Evolutionary conservation across 2,888 invertebrate species (phyloP).

Genomic region (Craniophora ligustri): DNA sequence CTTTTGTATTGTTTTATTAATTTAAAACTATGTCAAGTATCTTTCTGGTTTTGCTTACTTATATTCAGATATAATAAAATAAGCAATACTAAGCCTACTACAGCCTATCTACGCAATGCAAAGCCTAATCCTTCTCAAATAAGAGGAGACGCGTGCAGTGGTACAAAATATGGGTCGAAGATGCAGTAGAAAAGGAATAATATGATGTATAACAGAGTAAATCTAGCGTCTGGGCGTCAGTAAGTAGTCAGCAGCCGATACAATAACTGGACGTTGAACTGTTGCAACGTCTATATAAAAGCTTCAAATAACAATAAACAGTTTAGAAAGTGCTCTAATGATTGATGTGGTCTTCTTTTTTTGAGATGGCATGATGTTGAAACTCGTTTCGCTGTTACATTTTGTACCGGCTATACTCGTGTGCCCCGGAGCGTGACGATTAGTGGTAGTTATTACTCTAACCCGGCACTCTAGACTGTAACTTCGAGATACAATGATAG

Average conservation of each 20-base stretch:
- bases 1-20: constrained; percentile 7
- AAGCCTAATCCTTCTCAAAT: too few relatives aligned
- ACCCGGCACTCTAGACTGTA: constrained; percentile 37
- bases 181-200: too few relatives aligned
- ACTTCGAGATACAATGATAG: constrained; percentile 32
- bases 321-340: constrained; percentile 82
- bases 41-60: background rate
- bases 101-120: too few relatives aligned
- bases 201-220: constrained; percentile 23
- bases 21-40: constrained; percentile 1
- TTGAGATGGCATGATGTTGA: constrained; percentile 72
- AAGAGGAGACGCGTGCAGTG: too few relatives aligned
- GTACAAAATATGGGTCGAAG: too few relatives aligned
- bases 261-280: constrained; percentile 48
- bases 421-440: constrained; percentile 64
- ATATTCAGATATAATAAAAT: too few relatives aligned
- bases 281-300: constrained; percentile 48
- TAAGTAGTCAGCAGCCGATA: constrained; percentile 16
- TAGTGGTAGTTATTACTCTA: constrained; percentile 55
- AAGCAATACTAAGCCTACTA: too few relatives aligned
- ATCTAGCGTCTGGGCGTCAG: constrained; percentile 28
- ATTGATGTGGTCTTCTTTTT: constrained; percentile 75
- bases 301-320: constrained; percentile 66
- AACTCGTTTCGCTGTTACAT: constrained; percentile 71
- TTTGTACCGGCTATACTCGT: constrained; percentile 41